Conservation (phyloP, 2,797 vertebrate genomes). For the Diplodus puntazzo region DNA sequence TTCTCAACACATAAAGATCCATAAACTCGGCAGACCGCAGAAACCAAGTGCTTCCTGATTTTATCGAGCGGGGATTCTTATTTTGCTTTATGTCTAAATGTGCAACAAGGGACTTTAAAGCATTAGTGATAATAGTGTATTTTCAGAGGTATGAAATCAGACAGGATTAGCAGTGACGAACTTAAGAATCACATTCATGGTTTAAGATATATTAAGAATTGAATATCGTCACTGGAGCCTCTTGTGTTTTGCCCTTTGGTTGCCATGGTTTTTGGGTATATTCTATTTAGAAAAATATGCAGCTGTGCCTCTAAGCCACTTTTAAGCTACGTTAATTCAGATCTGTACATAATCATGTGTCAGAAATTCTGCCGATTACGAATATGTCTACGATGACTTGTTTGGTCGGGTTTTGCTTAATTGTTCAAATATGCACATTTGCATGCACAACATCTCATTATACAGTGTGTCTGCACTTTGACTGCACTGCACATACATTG, state of each 20-base stretch:
- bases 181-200: not conserved
- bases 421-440: not conserved
- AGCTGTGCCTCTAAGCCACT: not conserved
- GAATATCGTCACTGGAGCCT: not conserved
- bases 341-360: not conserved
- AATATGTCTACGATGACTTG: not conserved
- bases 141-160: constrained; percentile 1
- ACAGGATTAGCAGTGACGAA: not conserved
- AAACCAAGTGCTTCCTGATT: constrained; percentile 12
- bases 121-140: constrained; percentile 5
- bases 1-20: constrained; percentile 14
- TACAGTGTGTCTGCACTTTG: not conserved
- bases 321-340: not conserved
- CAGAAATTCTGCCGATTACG: not conserved
- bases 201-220: not conserved
- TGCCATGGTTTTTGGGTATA: not conserved
- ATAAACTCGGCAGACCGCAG: constrained; percentile 14
- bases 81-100: constrained; percentile 21
- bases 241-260: not conserved
- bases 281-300: not conserved
- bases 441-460: not conserved
- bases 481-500: not conserved
- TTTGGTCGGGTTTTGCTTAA: not conserved
- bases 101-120: constrained; percentile 19
- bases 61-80: not conserved